These are phyloP conservation scores for Sprattus sprattus DNA, from an alignment of 2,113 vertebrate genomes.

Conservation along the genomic window DNA sequence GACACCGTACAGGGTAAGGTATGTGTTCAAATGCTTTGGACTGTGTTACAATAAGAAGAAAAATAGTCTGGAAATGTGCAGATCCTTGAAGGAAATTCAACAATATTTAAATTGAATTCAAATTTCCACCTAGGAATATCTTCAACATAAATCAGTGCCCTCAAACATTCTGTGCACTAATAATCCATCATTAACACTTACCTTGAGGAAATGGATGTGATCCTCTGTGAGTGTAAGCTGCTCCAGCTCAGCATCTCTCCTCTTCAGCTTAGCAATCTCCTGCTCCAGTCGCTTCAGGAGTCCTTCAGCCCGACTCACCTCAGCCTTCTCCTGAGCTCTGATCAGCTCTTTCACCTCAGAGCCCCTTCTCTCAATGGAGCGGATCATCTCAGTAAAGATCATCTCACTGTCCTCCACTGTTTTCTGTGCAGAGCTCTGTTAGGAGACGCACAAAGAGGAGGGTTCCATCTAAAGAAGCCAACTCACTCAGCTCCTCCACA, in stretches of 20 bases:
- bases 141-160: no score
- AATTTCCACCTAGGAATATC: no score
- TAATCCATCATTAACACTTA: background rate
- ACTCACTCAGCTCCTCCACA: no score
- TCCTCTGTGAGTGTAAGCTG: conserved; percentile 31
- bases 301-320: conserved; percentile 3
- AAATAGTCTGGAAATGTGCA: no score
- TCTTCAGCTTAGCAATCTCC: conserved; percentile 20
- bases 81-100: no score
- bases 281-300: conserved; percentile 4
- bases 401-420: background rate
- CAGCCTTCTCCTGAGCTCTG: conserved; percentile 13
- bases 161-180: no score
- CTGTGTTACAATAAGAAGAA: no score
- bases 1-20: no score
- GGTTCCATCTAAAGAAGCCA: no score
- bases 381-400: background rate
- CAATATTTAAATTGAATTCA: no score
- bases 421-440: background rate
- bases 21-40: no score
- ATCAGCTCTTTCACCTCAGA: conserved; percentile 6
- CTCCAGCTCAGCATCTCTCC: conserved; percentile 30
- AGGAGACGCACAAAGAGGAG: no score
- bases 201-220: conserved; percentile 11
- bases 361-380: background rate